Percentiles rank a stretch among this genome's conserved stretches.
Conservation (phyloP, 2,113 vertebrate species). For the Amphilophus citrinellus region DNA sequence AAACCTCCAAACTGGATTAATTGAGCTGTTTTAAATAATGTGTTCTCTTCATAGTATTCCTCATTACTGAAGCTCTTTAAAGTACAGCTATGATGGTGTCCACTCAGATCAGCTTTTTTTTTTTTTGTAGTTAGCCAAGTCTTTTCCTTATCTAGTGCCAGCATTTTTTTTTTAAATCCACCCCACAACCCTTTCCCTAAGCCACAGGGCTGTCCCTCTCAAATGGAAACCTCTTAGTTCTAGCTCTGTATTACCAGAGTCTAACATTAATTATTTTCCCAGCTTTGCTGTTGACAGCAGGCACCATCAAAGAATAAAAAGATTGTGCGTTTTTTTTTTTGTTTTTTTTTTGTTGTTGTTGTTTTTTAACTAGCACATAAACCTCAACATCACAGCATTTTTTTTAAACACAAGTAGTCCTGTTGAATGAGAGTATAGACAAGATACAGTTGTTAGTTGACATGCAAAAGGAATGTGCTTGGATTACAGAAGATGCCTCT, state of each 20-base stretch:
- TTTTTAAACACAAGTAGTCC: slow-evolving; percentile 33
- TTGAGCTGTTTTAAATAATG: slow-evolving; percentile 51
- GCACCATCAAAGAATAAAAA: not conserved
- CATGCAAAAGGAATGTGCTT: slow-evolving; percentile 74
- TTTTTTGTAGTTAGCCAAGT: not conserved
- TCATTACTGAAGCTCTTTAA: slow-evolving; percentile 60
- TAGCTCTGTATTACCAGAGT: slow-evolving; percentile 10
- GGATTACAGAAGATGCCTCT: slow-evolving; percentile 64
- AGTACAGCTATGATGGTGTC: slow-evolving; percentile 11
- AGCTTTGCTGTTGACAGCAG: slow-evolving; percentile 14
- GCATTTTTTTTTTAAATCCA: not conserved
- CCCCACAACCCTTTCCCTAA: not conserved
- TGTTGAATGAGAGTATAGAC: slow-evolving; percentile 54
- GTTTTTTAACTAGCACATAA: slow-evolving; percentile 23
- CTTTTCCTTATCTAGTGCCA: slow-evolving; percentile 4
- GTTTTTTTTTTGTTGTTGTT: not conserved
- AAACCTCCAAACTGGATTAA: slow-evolving; percentile 61
- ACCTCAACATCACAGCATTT: slow-evolving; percentile 26
- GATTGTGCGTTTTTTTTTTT: slow-evolving; percentile 6
- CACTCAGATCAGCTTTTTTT: not conserved
- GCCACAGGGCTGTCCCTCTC: not conserved
- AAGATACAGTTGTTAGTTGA: slow-evolving; percentile 74
- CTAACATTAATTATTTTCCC: slow-evolving; percentile 26
- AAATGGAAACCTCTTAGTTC: slow-evolving; percentile 24
- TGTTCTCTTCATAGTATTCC: slow-evolving; percentile 34